Evolutionary conservation across 2,113 vertebrate genomes (phyloP).

Genomic region (Abramis brama): DNA sequence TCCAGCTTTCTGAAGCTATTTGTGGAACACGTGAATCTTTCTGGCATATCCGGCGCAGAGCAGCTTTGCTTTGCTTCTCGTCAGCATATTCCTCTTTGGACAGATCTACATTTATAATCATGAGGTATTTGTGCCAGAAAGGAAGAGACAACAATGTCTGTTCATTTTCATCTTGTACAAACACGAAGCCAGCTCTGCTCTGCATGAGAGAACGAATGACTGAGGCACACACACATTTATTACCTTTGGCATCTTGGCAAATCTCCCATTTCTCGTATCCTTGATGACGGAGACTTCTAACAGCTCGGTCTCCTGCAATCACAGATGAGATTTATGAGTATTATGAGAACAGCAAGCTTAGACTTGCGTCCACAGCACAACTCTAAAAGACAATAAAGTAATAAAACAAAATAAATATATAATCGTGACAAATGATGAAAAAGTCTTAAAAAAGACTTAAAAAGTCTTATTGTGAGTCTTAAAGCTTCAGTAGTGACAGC

Average conservation of each 20-base stretch:
- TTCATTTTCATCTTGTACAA: conserved; percentile 28
- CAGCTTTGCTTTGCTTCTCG: conserved; percentile 35
- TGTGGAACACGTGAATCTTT: conserved; percentile 16
- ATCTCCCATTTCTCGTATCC: conserved; percentile 85
- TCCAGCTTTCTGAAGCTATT: neutral
- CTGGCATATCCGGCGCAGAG: conserved; percentile 3
- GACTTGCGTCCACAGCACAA: neutral
- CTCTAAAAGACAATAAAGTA: neutral
- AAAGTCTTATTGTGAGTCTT: too few relatives aligned
- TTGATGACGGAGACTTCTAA: conserved; percentile 85
- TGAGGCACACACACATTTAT: neutral
- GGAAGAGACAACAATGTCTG: conserved; percentile 24
- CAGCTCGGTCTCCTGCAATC: conserved; percentile 83
- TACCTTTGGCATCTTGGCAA: conserved; percentile 87
- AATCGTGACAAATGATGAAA: neutral
- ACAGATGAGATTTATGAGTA: neutral
- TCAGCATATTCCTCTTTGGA: conserved; percentile 38
- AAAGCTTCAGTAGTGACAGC: neutral
- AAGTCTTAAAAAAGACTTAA: too few relatives aligned
- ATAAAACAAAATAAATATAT: neutral
- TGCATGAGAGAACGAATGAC: neutral
- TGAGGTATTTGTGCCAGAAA: conserved; percentile 17
- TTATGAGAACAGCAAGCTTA: conserved; percentile 1
- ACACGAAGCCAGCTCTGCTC: neutral
- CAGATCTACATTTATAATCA: conserved; percentile 34